A percentile compares a stretch with the other conserved stretches of the same genome.
Conservation (phyloP, 2,797 vertebrate genomes). For the Merluccius polli region DNA sequence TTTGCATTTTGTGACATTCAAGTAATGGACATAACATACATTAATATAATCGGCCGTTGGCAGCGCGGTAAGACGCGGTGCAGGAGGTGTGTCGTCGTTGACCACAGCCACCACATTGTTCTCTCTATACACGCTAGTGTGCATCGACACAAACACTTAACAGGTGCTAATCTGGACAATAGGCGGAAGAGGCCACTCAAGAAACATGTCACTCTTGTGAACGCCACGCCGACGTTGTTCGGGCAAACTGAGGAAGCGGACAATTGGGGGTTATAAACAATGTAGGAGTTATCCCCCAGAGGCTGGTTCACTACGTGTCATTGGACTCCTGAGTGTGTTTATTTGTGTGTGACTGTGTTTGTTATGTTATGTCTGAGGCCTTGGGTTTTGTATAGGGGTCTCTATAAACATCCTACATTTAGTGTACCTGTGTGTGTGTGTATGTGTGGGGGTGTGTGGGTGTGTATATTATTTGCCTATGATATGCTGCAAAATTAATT, state of each 20-base stretch:
- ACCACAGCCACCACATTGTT: not conserved
- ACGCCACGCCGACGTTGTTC: no score
- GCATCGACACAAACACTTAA: not conserved
- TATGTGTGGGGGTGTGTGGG: no score
- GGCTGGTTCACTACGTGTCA: not conserved
- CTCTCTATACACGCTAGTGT: not conserved
- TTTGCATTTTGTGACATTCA: conserved; percentile 5
- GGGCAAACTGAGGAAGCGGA: not conserved
- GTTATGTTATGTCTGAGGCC: not conserved
- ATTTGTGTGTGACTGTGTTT: not conserved
- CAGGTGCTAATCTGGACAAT: not conserved
- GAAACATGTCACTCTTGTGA: not conserved
- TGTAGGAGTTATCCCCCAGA: not conserved
- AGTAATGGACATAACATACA: not conserved
- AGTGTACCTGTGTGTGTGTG: not conserved
- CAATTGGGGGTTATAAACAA: not conserved
- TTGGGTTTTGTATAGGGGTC: not conserved
- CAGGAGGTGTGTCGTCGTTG: not conserved
- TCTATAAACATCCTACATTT: not conserved
- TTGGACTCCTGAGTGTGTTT: not conserved
- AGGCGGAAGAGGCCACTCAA: not conserved
- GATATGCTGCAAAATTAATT: not conserved
- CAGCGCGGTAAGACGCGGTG: not conserved
- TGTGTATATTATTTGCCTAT: no score
- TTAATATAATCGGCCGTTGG: not conserved